Evolutionary conservation across 1,140 invertebrate species (phyloP), one percentile per base, ranked within the genome.

Genomic region (Yoshiicerus persimilis): DNA sequence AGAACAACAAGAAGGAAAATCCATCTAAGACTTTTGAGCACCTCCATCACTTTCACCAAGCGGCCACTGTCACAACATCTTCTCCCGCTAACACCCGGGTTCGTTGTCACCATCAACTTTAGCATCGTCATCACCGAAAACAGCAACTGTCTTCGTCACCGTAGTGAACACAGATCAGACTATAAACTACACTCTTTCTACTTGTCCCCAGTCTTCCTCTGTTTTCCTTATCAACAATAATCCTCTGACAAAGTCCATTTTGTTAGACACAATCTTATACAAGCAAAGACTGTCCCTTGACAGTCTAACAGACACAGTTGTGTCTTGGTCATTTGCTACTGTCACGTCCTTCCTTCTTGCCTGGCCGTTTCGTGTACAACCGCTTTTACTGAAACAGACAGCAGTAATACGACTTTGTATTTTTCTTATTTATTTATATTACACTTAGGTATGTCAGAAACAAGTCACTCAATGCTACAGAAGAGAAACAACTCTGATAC

Each of bases 1-100:
- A 90, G 88, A 36, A 90, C 56, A 75, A 90, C 87, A 36, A 90
- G 87, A 32, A 90, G 87, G 64, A 90, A 89, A 84, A 90, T 89
- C 88, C 89, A 89, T 75, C 86, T 87, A 36, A 90, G 86, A 88
- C 86, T 89, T 66, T 87, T 88, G 87, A 90, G 84, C 62, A 75
- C 32, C 84, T 90, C 89, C 89, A 90, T 87, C 87, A 89, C 32
- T 64, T 56, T 66, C 41, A 84, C 62, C 27, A 86, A 87, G 39
- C 77, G 64, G 13, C 75, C 75, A 80, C 75, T 80, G 75, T 80
- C 75, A 80, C 75, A 80, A 80, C 75, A 80, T 80, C 75, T 70
- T 70, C 30, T 38, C 75, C 75, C 75, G 34, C 32, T 36, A n/a
- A 38, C 75, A 80, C 30, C 34, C 75, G 75, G 34, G 75, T 38